These are phyloP conservation scores for Shargacucullia verbasci DNA, from an alignment of 2,888 invertebrate species.

Conservation along the genomic window DNA sequence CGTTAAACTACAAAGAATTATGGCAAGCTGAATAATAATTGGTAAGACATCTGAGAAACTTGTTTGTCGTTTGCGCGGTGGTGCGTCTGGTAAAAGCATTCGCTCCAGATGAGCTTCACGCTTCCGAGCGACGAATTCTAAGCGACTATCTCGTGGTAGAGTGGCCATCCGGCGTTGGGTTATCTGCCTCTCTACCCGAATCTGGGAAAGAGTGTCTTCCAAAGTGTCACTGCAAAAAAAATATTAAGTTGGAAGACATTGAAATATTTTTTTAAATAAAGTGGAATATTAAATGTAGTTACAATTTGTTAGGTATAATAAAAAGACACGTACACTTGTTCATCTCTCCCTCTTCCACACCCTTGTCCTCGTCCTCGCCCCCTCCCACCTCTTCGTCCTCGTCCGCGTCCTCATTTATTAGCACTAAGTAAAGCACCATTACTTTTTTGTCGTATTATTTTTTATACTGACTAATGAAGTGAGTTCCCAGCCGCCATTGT, in stretches of 20 bases:
- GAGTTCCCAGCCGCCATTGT: too few relatives aligned
- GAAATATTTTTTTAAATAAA: not conserved
- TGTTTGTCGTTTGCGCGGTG: conserved; percentile 22
- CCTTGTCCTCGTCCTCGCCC: conserved; percentile 1
- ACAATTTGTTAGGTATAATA: conserved; percentile 3
- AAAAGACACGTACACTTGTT: conserved; percentile 1
- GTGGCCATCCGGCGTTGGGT: conserved; percentile 8
- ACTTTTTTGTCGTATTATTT: too few relatives aligned
- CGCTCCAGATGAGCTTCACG: conserved; percentile 14
- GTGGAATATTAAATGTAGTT: conserved; percentile 1
- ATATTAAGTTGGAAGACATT: not conserved
- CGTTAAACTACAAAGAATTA: too few relatives aligned
- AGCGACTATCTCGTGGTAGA: not conserved
- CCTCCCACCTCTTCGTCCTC: not conserved
- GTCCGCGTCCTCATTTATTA: not conserved
- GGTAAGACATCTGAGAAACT: too few relatives aligned
- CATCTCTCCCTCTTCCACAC: not conserved
- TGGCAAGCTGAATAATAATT: too few relatives aligned
- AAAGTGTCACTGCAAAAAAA: conserved; percentile 2
- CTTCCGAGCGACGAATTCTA: conserved; percentile 3
- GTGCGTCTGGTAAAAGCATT: conserved; percentile 17
- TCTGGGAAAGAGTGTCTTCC: conserved; percentile 1
- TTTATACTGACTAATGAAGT: too few relatives aligned
- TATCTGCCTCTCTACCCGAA: conserved; percentile 4
- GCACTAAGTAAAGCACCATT: too few relatives aligned